Base-by-base conservation (phyloP, 2,888 invertebrate genomes). In the Polietes domitor region DNA sequence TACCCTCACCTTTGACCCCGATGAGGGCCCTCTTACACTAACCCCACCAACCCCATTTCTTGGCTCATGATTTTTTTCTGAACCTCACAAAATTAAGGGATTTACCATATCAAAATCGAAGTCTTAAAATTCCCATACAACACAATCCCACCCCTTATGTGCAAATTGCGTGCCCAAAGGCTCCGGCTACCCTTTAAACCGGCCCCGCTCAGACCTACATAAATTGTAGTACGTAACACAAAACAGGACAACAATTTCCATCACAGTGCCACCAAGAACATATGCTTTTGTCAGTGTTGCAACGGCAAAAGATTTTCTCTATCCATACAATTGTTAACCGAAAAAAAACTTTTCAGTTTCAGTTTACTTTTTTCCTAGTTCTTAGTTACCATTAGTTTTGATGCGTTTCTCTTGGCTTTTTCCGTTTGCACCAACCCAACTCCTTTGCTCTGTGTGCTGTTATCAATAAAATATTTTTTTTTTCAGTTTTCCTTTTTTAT, bases 391-490 rank as follows among this genome's bases (percentile, higher is more conserved):
- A 70, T 15, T 70, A 47, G 24, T 26, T 47, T 26, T 47, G 9
- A n/a, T 63, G 37, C 41, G 19, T 43, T 68, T 21, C n/a, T 24
- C 21, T 12, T 15, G 21, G 15, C 5, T 4, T 24, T 43, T 43
- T 28, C 28, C 32, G 26, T 61, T 61, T 63, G 19, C n/a, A 47
- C 47, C 50, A 6, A n/a, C 10, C 26, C 15, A 4, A 58, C 26
- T 58, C 58, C 26, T 24, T 26, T 58, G 15, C 24, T 1, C 4
- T n/a, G n/a, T n/a, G n/a, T 41, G 19, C 68, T 43, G 10, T 21
- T 43, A 68, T 68, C 68, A 43, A 43, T 41, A 68, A 68, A 43
- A 28, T 41, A 37, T 65, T 21, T 58, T 75, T 72, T 26, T 79
- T 77, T n/a, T n/a, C n/a, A n/a, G 50, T 50, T 37, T 37, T 37